A percentile compares a stretch with the other conserved stretches of the same genome.
Evolutionary conservation across 2,113 vertebrate species (phyloP).

Genomic region (Glaucomys volans): DNA sequence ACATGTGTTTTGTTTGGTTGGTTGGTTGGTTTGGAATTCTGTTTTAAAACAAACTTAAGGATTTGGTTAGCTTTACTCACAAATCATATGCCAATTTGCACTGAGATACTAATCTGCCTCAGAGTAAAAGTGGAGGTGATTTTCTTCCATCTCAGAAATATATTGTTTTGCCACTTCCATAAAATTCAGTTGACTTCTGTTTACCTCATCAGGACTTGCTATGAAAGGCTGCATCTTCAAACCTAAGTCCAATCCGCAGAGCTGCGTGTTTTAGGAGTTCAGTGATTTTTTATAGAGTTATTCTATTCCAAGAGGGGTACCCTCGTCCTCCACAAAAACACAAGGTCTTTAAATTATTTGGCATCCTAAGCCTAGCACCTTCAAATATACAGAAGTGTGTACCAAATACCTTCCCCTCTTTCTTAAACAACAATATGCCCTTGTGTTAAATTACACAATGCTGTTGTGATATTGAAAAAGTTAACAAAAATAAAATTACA

Average conservation of each 20-base stretch:
- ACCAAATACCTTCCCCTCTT: neutral
- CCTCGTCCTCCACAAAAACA: neutral
- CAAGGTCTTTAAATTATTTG: neutral
- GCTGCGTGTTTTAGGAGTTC: neutral
- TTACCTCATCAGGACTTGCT: neutral
- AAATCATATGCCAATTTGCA: neutral
- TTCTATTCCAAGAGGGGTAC: neutral
- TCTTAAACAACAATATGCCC: neutral
- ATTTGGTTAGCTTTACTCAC: conserved; percentile 13
- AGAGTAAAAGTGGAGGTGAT: neutral
- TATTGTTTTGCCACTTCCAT: neutral
- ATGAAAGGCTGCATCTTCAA: neutral
- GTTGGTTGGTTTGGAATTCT: neutral
- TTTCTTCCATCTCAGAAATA: neutral
- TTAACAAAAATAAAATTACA: neutral
- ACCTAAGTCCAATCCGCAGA: neutral
- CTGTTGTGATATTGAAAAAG: neutral
- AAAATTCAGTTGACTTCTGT: neutral
- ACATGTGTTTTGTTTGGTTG: neutral
- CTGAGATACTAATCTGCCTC: neutral
- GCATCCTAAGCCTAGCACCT: neutral
- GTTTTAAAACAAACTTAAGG: neutral
- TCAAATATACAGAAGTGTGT: neutral
- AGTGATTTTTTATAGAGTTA: neutral
- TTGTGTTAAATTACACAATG: neutral